Conservation (phyloP, 1,140 invertebrate species). For the Drosophila nannoptera region DNA sequence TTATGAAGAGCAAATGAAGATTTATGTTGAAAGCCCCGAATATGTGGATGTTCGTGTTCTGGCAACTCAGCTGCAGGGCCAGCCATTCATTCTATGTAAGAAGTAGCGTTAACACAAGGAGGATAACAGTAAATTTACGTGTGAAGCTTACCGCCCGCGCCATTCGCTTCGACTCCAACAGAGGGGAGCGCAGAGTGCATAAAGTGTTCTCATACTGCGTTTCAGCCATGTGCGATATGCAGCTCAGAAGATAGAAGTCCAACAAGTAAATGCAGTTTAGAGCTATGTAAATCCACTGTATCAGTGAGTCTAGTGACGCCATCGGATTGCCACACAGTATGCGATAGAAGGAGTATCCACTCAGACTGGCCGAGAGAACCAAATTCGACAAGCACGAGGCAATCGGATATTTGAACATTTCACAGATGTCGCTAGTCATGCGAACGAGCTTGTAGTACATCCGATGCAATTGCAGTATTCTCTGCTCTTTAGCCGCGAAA, state of each 20-base stretch:
- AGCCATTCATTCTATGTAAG: not conserved
- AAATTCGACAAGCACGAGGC: not conserved
- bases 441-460: conserved; percentile 11
- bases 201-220: not conserved
- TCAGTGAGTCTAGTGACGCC: too few species aligned
- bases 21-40: not conserved
- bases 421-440: not conserved
- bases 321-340: too few species aligned
- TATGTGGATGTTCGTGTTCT: not conserved
- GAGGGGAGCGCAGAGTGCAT: not conserved
- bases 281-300: not conserved
- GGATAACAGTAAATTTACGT: not conserved
- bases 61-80: not conserved
- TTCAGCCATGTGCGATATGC: not conserved
- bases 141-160: not conserved
- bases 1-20: not conserved
- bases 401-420: conserved; percentile 15
- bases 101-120: not conserved
- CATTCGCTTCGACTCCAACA: not conserved
- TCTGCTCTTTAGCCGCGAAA: not conserved
- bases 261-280: not conserved
- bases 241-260: not conserved
- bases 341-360: not conserved
- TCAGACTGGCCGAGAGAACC: not conserved
- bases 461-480: not conserved